phyloP scores from a whole-genome alignment of 1,140 invertebrate genomes.

The Dolichoris vasculosae region DNA sequence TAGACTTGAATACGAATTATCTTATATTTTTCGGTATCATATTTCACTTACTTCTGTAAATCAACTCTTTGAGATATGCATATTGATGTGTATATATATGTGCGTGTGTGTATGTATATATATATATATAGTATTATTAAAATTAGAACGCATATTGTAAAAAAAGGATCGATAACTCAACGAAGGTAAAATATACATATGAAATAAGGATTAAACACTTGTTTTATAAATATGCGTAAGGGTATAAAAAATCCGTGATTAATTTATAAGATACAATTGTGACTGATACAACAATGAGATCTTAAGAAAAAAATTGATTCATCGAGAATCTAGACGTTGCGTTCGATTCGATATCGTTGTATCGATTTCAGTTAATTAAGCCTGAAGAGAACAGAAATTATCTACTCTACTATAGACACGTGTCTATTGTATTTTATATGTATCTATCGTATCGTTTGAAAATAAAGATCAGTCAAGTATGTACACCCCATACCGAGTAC shows the following conservation, averaged over 20 bases:
- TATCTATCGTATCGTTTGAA: conserved; percentile 3
- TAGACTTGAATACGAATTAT: too few species aligned
- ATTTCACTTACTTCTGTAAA: too few species aligned
- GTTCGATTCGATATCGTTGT: conserved; percentile 49
- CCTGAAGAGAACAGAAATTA: conserved; percentile 38
- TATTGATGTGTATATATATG: too few species aligned
- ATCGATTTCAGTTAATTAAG: conserved; percentile 65
- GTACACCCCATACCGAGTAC: neutral
- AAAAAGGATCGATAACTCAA: too few species aligned
- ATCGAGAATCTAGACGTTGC: neutral
- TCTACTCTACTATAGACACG: conserved; percentile 34
- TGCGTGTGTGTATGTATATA: too few species aligned
- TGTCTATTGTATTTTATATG: conserved; percentile 41
- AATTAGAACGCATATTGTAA: too few species aligned
- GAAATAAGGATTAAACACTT: neutral
- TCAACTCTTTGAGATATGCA: too few species aligned
- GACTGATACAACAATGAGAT: neutral
- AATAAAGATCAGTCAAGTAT: conserved; percentile 31
- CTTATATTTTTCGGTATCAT: too few species aligned
- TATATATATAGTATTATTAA: too few species aligned
- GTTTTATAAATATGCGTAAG: neutral
- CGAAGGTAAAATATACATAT: neutral
- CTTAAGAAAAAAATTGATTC: neutral
- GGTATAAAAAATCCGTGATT: neutral
- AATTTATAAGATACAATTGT: neutral